Base-by-base conservation (phyloP, 1,140 invertebrate genomes). In the Diabrotica undecimpunctata region DNA sequence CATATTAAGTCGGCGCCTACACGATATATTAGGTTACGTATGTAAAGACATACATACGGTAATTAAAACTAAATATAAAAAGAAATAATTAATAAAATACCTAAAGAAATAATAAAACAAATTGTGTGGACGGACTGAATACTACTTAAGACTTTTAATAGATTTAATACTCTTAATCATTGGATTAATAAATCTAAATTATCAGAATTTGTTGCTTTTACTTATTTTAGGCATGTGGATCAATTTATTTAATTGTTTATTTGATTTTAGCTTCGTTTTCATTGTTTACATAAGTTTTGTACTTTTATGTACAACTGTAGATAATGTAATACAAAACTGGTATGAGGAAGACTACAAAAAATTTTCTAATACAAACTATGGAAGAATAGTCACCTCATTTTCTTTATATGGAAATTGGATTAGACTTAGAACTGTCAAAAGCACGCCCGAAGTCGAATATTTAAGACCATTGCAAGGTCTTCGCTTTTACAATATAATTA, bases 401-500 rank as follows among this genome's bases (percentile, higher is more conserved):
- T 73, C 72, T 7, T 55, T 73, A 13, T 38, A 61, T 5, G 67
- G 41, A 52, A 73, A 70, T 58, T 73, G 67, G 62, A 55, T 65
- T 9, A 54, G 65, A 61, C 52, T 73, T 9, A 72, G 51, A 64
- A 61, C 65, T 3, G 25, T 68, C 8, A 71, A 68, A 6, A 57
- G 11, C 41, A 68, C 58, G 53, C 12, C 52, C 36, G 71, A 71
- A 61, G 46, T 68, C n/a, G 61, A 67, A 65, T 53, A 62, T 36
- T 55, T 74, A 11, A 64, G 62, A 59, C 39, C 37, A 60, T 68
- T 74, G 12, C 71, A 74, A 61, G 73, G 71, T 38, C 51, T 74
- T 9, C 67, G 72, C n/a, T 67, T 72, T 57, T 71, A 67, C 53
- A 69, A 65, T 52, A 71, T 68, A 53, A 6, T 52, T 36, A 53